Evolutionary conservation across 2,888 invertebrate genomes (phyloP).

Genomic region (Shargacucullia verbasci): DNA sequence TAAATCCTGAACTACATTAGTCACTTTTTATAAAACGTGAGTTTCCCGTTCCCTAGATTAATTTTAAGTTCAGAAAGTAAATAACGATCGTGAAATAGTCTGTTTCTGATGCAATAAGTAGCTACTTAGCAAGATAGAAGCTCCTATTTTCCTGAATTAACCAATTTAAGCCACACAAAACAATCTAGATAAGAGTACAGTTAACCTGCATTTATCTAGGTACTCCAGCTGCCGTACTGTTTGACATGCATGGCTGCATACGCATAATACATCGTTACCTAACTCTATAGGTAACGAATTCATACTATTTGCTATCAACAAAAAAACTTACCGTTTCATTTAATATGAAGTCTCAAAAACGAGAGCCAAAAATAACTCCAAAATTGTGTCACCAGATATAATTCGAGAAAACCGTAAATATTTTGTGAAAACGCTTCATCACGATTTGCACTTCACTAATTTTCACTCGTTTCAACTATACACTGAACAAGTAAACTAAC

Average conservation of each 20-base stretch:
- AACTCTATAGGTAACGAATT: neutral
- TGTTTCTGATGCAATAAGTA: too few relatives aligned
- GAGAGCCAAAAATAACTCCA: conserved; percentile 47
- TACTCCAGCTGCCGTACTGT: neutral
- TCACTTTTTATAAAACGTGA: too few relatives aligned
- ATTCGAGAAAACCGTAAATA: conserved; percentile 17
- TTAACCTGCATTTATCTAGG: neutral
- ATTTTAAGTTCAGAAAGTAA: too few relatives aligned
- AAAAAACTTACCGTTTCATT: conserved; percentile 58
- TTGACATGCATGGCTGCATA: neutral
- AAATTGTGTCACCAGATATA: conserved; percentile 42
- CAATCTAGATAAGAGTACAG: neutral
- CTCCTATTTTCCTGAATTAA: neutral
- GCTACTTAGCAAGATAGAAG: too few relatives aligned
- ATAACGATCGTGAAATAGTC: too few relatives aligned
- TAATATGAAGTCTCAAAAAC: conserved; percentile 34
- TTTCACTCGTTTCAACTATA: conserved; percentile 4
- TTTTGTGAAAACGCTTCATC: conserved; percentile 27
- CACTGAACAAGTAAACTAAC: neutral
- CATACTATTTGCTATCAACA: neutral
- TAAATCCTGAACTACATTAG: too few relatives aligned
- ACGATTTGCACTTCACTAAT: conserved; percentile 2
- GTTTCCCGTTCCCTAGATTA: too few relatives aligned
- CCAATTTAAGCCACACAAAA: neutral
- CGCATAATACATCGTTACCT: neutral